Conservation (phyloP, 2,888 invertebrate species). For the Caenorhabditis panamensis region DNA sequence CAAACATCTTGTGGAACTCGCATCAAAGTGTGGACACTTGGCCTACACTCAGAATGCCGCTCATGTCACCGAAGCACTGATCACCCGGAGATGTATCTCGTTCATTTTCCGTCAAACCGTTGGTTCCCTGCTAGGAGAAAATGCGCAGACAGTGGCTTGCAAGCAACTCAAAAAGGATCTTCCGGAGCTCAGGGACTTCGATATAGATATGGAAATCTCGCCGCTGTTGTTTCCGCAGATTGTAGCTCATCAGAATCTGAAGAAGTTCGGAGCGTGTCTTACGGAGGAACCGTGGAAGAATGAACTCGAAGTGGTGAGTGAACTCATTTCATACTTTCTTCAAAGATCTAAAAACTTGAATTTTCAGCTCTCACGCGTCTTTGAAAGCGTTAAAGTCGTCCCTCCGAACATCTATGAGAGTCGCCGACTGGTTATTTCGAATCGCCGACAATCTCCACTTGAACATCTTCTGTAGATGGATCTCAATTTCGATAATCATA, state of each 20-base stretch:
- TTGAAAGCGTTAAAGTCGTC: constrained; percentile 10
- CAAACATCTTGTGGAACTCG: constrained; percentile 87
- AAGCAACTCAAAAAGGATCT: constrained; percentile 94
- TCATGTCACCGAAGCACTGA: constrained; percentile 88
- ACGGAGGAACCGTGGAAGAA: not conserved
- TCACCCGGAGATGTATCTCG: constrained; percentile 96
- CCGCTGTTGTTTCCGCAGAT: constrained; percentile 26
- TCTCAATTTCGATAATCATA: not conserved
- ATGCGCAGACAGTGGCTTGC: constrained; percentile 93
- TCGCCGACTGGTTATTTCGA: too few relatives aligned
- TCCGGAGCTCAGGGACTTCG: not conserved
- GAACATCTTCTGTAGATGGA: too few relatives aligned
- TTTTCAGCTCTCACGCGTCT: constrained; percentile 25
- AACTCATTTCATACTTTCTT: not conserved
- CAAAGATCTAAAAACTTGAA: not conserved
- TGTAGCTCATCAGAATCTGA: constrained; percentile 18
- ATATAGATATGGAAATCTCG: constrained; percentile 30
- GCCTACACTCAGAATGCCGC: constrained; percentile 71
- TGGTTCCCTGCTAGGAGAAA: constrained; percentile 94
- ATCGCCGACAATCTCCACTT: not conserved
- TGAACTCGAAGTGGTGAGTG: constrained; percentile 27
- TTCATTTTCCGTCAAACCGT: constrained; percentile 84
- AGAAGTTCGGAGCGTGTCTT: not conserved
- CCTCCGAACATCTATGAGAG: not conserved
- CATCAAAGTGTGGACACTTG: constrained; percentile 66